These are phyloP conservation scores for Geodia barretti DNA, from an alignment of 37 sponge, comb jelly and placozoan species.

Conservation along the genomic window DNA sequence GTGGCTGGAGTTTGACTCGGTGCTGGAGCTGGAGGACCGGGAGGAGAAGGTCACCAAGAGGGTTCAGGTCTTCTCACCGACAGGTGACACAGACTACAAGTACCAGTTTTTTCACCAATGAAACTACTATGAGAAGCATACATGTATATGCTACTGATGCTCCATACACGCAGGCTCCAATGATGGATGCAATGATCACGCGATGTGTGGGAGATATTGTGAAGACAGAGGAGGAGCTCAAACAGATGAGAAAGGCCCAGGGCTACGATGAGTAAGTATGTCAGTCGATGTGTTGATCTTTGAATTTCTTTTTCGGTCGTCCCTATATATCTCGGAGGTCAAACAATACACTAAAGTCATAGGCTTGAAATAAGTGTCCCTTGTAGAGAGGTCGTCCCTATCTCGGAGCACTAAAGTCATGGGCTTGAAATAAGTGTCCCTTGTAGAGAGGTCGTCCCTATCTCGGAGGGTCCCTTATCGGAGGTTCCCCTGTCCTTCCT, in stretches of 20 bases:
- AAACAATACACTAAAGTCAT: too few relatives aligned
- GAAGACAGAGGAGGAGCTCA: slow-evolving; percentile 44
- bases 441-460: too few relatives aligned
- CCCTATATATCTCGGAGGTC: too few relatives aligned
- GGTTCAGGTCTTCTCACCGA: slow-evolving; percentile 62
- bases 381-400: too few relatives aligned
- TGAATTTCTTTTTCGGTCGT: too few relatives aligned
- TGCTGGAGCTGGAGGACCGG: background rate
- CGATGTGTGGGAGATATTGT: slow-evolving; percentile 66
- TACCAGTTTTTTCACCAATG: background rate
- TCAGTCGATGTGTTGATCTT: too few relatives aligned
- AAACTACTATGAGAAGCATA: background rate
- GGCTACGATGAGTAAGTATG: slow-evolving; percentile 36
- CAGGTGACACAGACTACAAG: background rate
- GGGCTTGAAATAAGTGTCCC: too few relatives aligned
- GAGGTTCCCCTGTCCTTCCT: background rate
- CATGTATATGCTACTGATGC: background rate
- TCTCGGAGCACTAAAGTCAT: too few relatives aligned
- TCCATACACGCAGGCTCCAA: slow-evolving; percentile 59
- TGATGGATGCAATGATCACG: slow-evolving; percentile 89
- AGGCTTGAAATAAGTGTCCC: too few relatives aligned
- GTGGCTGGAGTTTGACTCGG: slow-evolving; percentile 81
- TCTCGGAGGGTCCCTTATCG: too few relatives aligned
- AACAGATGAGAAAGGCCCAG: slow-evolving; percentile 25
- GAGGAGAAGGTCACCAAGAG: slow-evolving; percentile 64